Base-by-base conservation (phyloP, 2,888 invertebrate species). In the Didymodactylos carnosus region DNA sequence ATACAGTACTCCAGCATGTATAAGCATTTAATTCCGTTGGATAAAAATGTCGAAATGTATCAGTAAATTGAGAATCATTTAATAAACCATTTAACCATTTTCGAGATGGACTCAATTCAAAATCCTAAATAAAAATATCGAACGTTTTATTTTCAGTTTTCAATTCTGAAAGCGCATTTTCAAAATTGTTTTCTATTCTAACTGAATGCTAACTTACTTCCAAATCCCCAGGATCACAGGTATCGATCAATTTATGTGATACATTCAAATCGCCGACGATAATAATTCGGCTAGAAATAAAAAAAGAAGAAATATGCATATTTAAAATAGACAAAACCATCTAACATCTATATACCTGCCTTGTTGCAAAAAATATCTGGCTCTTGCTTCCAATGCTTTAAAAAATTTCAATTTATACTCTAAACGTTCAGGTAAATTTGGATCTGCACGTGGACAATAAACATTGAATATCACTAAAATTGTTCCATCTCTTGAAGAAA, bases 1-100 rank as follows among this genome's bases (percentile, higher is more conserved):
- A 86, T 88, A 95, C 90, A 82, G 93, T 95, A 0, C 92, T 89
- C 97, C 97, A 98, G 83, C 91, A 98, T 0, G 94, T 91, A 82
- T 94, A 98, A 1, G 89, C 90, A 13, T 87, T 89, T 10, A 87
- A 88, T 79, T 87, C 86, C 13, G 92, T 89, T 0, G 97, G 95
- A 84, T 97, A 89, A 4, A 94, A 85, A 77, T 88, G 86, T 40
- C 97, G 87, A 83, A 88, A 98, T 0, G 91, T 88, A 84, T 98
- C 97, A 3, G 84, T 78, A 1, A 86, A 83, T 43, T 78, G 77
- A 19, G 77, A 77, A 62, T 88, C 87, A 0, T 85, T 85, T 14
- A 98, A 85, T 70, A 97, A 86, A 39, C 89, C 88, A 0, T 90
- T 89, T 88, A 98, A 91, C 27, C 91, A 92, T 14, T 91, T 89